Evolutionary conservation across 37 sponge, comb jelly and placozoan species (phyloP), one percentile per base, ranked within the genome.

Genomic region (Petrosia ficiformis): DNA sequence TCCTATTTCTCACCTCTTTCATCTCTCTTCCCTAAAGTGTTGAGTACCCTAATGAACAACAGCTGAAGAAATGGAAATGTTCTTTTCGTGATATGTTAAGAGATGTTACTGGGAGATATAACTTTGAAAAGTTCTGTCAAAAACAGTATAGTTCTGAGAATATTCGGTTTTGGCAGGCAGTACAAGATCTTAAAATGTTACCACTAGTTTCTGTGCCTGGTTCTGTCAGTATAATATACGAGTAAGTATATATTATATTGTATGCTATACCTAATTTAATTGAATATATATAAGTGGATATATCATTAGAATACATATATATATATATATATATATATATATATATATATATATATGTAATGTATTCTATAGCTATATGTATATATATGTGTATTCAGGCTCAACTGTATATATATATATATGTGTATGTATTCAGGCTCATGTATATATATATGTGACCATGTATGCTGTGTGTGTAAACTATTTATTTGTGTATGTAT

Each of bases 161-260:
- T 57, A 79, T 90, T 22, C 54, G 77, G 65, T 90, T 90, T 65
- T 90, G 91, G 91, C 82, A 85, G 57, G 82, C 86, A 5, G 81
- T 86, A 43, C 72, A 48, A 10, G 86, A 90, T 66, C 79, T 90
- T 14, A 72, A 84, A 65, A n/a, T 72, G 34, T 72, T 85, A n/a
- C 86, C 86, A 3, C 79, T 90, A 24, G 4, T 26, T 1, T 40
- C 74, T 1, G 71, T 90, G 29, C 31, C 60, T 0, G 82, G 81
- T 32, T 81, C 86, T n/a, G 86, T 81, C 4, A 58, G 67, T 24
- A 78, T 82, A 0, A 81, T 90, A 19, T 90, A 90, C 56, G 74
- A 77, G 82, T 87, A n/a, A 80, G 87, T 70, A 42, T 25, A 1
- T 1, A 19, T 26, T 37, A 4, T 28, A 59, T 31, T 35, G 77